Conservation (phyloP, 2,888 invertebrate genomes). For the Bruchidius siliquastri region DNA sequence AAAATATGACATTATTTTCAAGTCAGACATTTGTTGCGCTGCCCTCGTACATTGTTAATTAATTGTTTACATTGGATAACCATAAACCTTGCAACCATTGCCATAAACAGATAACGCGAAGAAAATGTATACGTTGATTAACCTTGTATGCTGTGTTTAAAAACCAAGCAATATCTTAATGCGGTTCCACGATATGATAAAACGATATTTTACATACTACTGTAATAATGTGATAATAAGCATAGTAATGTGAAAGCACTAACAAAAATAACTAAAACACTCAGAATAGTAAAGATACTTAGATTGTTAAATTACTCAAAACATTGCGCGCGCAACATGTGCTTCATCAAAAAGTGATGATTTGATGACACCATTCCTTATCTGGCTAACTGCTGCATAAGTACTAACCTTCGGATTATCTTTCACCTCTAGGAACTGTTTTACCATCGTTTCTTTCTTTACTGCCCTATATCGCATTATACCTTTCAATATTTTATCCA, state of each 20-base stretch:
- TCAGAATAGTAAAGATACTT: background rate
- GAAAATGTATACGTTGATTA: too few species aligned
- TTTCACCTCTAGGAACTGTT: constrained; percentile 85
- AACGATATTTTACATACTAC: too few species aligned
- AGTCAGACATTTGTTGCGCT: background rate
- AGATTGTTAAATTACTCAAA: background rate
- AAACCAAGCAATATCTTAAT: too few species aligned
- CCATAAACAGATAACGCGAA: background rate
- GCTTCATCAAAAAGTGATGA: background rate
- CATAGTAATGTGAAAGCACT: too few species aligned
- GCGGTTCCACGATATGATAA: background rate
- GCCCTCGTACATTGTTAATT: background rate
- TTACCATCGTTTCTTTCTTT: constrained; percentile 80
- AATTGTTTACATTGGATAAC: background rate
- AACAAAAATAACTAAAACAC: too few species aligned
- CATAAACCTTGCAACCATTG: too few species aligned
- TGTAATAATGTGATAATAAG: too few species aligned
- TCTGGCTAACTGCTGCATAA: background rate
- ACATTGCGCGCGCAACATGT: background rate
- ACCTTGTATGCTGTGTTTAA: too few species aligned
- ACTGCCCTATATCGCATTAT: constrained; percentile 84
- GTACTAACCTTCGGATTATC: constrained; percentile 78
- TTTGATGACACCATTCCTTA: background rate
- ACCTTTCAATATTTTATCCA: constrained; percentile 86
- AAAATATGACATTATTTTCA: too few species aligned